Evolutionary conservation across 2,888 invertebrate genomes (phyloP).

Genomic region (Drosophila pseudotalamancana): DNA sequence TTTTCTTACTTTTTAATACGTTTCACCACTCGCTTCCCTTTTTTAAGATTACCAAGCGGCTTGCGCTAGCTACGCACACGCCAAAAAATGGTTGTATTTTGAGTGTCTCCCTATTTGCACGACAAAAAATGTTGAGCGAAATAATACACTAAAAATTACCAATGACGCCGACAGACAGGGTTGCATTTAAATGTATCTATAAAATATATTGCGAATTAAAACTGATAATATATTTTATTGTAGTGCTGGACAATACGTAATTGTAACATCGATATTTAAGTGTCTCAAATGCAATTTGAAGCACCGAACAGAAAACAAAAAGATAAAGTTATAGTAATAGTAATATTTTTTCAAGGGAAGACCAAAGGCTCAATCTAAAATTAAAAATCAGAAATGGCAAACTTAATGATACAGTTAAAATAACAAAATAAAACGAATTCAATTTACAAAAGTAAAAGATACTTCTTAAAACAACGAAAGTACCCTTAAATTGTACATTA

Average conservation of each 20-base stretch:
- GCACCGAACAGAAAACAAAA: too few species aligned
- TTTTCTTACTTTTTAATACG: slow-evolving; percentile 41
- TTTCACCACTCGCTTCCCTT: slow-evolving; percentile 34
- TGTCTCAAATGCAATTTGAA: neutral
- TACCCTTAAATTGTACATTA: too few species aligned
- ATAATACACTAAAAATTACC: slow-evolving; percentile 47
- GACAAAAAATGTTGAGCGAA: slow-evolving; percentile 16
- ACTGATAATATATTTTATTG: neutral
- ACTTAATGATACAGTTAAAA: too few species aligned
- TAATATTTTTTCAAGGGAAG: too few species aligned
- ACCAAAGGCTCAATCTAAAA: too few species aligned
- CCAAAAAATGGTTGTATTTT: slow-evolving; percentile 66
- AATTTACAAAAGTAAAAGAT: too few species aligned
- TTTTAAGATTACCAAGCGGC: slow-evolving; percentile 56
- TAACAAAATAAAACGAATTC: too few species aligned
- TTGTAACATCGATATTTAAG: neutral
- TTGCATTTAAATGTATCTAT: slow-evolving; percentile 1
- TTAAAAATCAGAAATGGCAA: too few species aligned
- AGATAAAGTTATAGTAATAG: too few species aligned
- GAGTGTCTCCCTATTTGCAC: slow-evolving; percentile 50
- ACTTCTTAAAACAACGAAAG: too few species aligned
- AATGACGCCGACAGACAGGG: slow-evolving; percentile 32
- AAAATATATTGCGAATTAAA: neutral
- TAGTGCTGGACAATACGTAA: too few species aligned
- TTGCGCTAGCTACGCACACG: slow-evolving; percentile 69